Evolutionary conservation across 2,888 invertebrate genomes (phyloP), one percentile per base, ranked within the genome.

Genomic region (Erannis defoliaria): DNA sequence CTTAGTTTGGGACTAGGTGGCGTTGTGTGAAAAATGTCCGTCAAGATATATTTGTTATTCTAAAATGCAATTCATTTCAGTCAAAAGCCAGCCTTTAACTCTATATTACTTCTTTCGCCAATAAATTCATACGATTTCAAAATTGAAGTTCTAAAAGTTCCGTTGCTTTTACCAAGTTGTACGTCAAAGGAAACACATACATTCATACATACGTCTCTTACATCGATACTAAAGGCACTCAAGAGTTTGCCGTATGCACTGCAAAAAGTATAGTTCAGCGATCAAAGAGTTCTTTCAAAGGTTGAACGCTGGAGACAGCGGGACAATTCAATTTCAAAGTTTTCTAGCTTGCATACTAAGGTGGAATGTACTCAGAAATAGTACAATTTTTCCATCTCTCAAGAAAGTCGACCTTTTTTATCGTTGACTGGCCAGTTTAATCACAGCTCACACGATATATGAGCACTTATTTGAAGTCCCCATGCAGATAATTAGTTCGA

Each of bases 201-300:
- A 19, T 40, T 12, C 18, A 16, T 26, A 26, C 38, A 29, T 31
- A 42, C 18, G 23, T 12, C 0, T 38, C 12, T 58, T 59, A 61
- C 56, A 58, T 60, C 38, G 55, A 45, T 49, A 50, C 50, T 49
- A 26, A 37, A 55, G 60, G 64, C 67, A 64, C 64, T 70, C 46
- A 37, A 55, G 64, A 70, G 62, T 70, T 70, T 60, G 51, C 55
- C 67, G 60, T 66, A 56, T 64, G 61, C 56, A 64, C 35, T 43
- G 48, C 14, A 40, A 56, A 53, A 45, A 45, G 33, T 55, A 48
- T 16, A 49, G 62, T 42, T 55, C 31, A 23, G 4, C 5, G 54
- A 54, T 55, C 63, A 63, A 63, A 58, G 58, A 50, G 23, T 50
- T 40, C 50, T 38, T 48, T 46, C 42, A 45, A 33, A 38, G n/a